These are phyloP conservation scores for Teleogryllus oceanicus DNA, from an alignment of 2,888 invertebrate species.

Conservation along the genomic window DNA sequence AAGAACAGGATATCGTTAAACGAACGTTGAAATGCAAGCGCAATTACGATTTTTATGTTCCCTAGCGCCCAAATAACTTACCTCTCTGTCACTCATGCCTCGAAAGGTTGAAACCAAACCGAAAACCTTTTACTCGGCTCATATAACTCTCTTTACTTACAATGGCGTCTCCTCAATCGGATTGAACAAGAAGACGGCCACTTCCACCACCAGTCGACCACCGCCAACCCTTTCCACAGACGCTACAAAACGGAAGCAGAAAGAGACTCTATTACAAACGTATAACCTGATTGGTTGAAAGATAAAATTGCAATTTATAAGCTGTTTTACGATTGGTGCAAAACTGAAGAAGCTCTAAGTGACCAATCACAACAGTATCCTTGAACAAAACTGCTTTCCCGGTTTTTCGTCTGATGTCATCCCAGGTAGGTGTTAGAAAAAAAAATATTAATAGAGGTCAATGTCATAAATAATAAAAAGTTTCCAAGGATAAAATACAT, in stretches of 20 bases:
- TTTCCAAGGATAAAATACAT: no score
- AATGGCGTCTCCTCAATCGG: slow-evolving; percentile 35
- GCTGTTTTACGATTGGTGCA: not conserved
- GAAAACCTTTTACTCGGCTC: slow-evolving; percentile 34
- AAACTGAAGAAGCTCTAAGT: not conserved
- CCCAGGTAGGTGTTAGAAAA: no score
- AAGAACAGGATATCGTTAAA: no score
- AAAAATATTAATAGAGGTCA: no score
- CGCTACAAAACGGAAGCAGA: slow-evolving; percentile 8
- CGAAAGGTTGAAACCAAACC: slow-evolving; percentile 37
- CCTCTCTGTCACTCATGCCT: slow-evolving; percentile 41
- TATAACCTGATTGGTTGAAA: not conserved
- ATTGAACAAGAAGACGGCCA: slow-evolving; percentile 21
- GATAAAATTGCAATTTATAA: not conserved
- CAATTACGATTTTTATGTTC: no score
- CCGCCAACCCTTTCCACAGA: not conserved
- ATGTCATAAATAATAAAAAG: no score
- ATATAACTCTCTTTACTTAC: slow-evolving; percentile 35
- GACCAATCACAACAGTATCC: not conserved
- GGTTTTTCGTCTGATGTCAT: no score
- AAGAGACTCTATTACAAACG: not conserved
- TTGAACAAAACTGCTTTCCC: no score
- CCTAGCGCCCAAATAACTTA: slow-evolving; percentile 28
- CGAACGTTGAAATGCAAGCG: no score
- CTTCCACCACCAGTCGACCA: not conserved